These are phyloP conservation scores for Drosophila melanogaster DNA, from an alignment of 1,140 invertebrate species.

Conservation along the genomic window DNA sequence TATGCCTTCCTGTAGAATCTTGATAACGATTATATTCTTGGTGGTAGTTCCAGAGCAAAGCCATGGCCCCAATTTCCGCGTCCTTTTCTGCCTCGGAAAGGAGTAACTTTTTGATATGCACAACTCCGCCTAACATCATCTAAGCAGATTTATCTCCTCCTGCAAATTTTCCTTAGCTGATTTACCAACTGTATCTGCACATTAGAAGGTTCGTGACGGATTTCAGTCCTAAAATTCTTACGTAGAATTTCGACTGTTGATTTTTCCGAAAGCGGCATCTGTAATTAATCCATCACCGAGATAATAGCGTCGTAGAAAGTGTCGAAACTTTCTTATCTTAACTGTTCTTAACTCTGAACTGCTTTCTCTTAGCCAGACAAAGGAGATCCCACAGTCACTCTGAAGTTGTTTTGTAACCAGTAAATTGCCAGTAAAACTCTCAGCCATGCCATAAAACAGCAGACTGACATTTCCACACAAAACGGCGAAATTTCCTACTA, in stretches of 20 bases:
- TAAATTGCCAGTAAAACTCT: too few species aligned
- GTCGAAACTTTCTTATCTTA: background rate
- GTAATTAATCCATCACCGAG: too few species aligned
- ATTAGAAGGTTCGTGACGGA: background rate
- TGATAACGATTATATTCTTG: conserved; percentile 25
- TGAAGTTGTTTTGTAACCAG: too few species aligned
- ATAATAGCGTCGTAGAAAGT: background rate
- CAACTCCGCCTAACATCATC: background rate
- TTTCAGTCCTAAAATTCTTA: background rate
- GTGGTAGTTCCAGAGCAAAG: conserved; percentile 22
- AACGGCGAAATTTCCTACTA: too few species aligned
- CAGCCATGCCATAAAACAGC: too few species aligned
- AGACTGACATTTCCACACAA: too few species aligned
- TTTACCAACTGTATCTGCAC: background rate
- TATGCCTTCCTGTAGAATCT: conserved; percentile 7
- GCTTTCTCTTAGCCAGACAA: background rate
- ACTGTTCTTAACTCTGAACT: background rate
- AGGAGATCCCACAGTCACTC: too few species aligned
- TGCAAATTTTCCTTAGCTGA: background rate
- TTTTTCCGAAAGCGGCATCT: background rate
- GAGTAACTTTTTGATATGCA: background rate
- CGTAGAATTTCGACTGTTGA: background rate
- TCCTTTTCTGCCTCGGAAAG: background rate
- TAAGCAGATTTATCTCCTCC: background rate
- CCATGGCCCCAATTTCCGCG: background rate